A percentile compares a stretch with the other conserved stretches of the same genome.
Conservation (phyloP, 2,113 vertebrate genomes). For the Piaya cayana region DNA sequence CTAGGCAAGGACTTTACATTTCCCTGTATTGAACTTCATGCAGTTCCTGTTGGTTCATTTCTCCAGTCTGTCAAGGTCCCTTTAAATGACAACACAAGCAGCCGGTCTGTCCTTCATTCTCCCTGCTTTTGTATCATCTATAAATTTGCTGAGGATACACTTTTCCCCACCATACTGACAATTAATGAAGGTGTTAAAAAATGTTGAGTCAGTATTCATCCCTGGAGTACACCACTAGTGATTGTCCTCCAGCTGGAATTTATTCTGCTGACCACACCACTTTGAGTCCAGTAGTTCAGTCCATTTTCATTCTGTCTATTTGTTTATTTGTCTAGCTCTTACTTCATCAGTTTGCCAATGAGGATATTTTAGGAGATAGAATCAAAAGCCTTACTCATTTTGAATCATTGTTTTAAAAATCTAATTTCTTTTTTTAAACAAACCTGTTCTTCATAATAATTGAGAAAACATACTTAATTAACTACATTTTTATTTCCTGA, state of each 20-base stretch:
- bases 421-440: neutral
- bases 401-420: neutral
- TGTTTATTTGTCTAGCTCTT: neutral
- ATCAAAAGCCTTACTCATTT: neutral
- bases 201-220: neutral
- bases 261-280: neutral
- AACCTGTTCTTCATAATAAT: neutral
- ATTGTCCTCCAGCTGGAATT: neutral
- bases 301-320: neutral
- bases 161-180: neutral
- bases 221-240: neutral
- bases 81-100: neutral
- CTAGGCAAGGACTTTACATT: too few species aligned
- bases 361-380: neutral
- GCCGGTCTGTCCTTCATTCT: neutral
- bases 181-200: neutral
- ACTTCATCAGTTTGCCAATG: neutral
- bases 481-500: neutral
- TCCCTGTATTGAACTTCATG: too few species aligned
- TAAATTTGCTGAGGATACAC: neutral
- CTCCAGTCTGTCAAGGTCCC: neutral
- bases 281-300: neutral
- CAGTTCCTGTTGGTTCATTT: too few species aligned
- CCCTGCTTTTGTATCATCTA: neutral
- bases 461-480: neutral